Base-by-base conservation (phyloP, 2,888 invertebrate genomes). In the Salticus scenicus region DNA sequence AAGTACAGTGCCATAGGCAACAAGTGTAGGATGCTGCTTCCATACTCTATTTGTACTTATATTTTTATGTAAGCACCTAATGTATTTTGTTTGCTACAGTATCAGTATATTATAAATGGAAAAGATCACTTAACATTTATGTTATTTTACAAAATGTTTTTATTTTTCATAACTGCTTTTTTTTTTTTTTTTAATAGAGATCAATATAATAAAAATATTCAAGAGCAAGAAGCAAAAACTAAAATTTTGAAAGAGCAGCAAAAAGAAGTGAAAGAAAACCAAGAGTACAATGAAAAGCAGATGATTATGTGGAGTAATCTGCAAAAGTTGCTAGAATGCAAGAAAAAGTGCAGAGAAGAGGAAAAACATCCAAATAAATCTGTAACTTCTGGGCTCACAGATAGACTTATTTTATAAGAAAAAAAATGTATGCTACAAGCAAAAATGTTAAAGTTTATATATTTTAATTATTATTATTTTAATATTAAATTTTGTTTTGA, bases 201-300 rank as follows among this genome's bases (percentile, higher is more conserved):
- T 88, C 92, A 93, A 88, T 92, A 94, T 89, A 93, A 92, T 89
- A 92, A 92, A 88, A 93, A 93, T 89, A 93, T 94, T 70, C 91
- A 92, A 77, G 94, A 94, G 89, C 87, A 89, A 76, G 88, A 89
- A 71, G 67, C 72, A 27, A 73, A 76, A 41, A 81, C 88, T 30
- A 88, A 89, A 71, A 41, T 82, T 7, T 89, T 92, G 69, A 88
- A 91, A 24, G 92, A 92, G 85, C 90, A 91, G 80, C 91, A 93
- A 90, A 92, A 92, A 88, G 90, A 90, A 72, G 91, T 93, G 1
- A 91, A 92, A 72, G 93, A 92, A 70, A 91, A 91, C 87, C 93
- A 93, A 85, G 91, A 91, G 8, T 91, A 91, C 73, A 91, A 92
- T 79, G 91, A 92, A 84, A 91, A 92, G 70, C 93, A 93, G 90